Base-by-base conservation (phyloP, 2,113 vertebrate genomes). In the Paracanthobrama guichenoti region DNA sequence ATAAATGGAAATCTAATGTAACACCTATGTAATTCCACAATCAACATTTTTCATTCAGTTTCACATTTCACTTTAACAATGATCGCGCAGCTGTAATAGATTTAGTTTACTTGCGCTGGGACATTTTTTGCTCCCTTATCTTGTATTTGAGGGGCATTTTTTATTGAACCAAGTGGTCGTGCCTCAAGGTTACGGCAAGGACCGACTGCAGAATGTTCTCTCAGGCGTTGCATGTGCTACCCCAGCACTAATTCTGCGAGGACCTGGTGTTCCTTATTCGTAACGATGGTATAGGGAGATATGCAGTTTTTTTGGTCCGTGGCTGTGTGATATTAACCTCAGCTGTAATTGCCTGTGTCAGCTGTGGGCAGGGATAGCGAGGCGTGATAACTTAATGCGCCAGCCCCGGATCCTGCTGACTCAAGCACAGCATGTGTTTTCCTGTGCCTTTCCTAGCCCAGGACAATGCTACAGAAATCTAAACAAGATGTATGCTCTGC, bases 311-410 rank as follows among this genome's bases (percentile, higher is more conserved):
- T 75, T 60, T 59, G 57, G 73, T 76, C 57, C 22, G 26, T 69
- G 72, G 28, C 53, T 79, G 14, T 48, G 76, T 20, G 59, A 71
- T 84, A 76, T 85, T 86, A 83, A 86, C 81, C 85, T 85, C 66
- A 69, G 26, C 74, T 86, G 62, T 86, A 83, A 86, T 88, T 90
- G 87, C 59, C 83, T 83, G 50, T 82, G 86, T 87, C 87, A 88
- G 86, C 80, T 82, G 69, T 67, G 77, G 79, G 72, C 44, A 73
- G 53, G 64, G 62, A 79, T 67, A 35, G 77, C 59, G 72, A 75
- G 69, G 46, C 42, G 73, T 81, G 82, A 87, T 89, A 84, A 84
- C 85, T 86, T 83, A 86, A 78, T 88, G 83, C 71, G 53, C 84
- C 80, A 60, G 13, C 35, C 44, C 50, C 48, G 14, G 55, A 67